These are phyloP conservation scores for Odontamblyopus lacepedii DNA, from an alignment of 2,797 vertebrate genomes.

Conservation along the genomic window DNA sequence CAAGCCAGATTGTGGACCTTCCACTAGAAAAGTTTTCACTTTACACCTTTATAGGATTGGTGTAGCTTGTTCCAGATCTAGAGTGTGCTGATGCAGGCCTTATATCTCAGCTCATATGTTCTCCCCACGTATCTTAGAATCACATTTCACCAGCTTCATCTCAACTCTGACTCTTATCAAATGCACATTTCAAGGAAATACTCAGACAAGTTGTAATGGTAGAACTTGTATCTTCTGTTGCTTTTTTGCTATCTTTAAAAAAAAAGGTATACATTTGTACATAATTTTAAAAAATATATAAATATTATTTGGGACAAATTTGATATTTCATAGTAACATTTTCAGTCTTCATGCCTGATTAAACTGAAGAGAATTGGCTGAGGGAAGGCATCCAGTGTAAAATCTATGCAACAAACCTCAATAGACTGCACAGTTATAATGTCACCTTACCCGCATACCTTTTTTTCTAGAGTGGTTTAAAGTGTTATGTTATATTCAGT, in stretches of 20 bases:
- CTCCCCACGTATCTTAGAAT: conserved; percentile 11
- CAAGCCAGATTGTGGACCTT: too few species aligned
- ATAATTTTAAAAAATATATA: too few species aligned
- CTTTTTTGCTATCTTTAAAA: not conserved
- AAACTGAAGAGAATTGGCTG: not conserved
- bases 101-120: conserved; percentile 2
- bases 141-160: conserved; percentile 10
- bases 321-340: not conserved
- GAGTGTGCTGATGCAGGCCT: not conserved
- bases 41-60: too few species aligned
- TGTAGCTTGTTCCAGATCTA: not conserved
- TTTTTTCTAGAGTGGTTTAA: not conserved
- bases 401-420: not conserved
- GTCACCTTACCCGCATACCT: too few species aligned
- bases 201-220: not conserved
- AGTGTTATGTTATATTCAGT: not conserved
- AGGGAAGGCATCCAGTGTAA: not conserved
- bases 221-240: not conserved
- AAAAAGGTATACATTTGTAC: not conserved
- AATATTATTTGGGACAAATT: not conserved
- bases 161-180: not conserved
- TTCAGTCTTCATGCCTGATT: not conserved
- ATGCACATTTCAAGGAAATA: not conserved
- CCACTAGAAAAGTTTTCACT: too few species aligned
- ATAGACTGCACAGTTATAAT: not conserved